A percentile compares a stretch with the other conserved stretches of the same genome.
Evolutionary conservation across 1,140 invertebrate genomes (phyloP).

Genomic region (Branchinecta lynchi): DNA sequence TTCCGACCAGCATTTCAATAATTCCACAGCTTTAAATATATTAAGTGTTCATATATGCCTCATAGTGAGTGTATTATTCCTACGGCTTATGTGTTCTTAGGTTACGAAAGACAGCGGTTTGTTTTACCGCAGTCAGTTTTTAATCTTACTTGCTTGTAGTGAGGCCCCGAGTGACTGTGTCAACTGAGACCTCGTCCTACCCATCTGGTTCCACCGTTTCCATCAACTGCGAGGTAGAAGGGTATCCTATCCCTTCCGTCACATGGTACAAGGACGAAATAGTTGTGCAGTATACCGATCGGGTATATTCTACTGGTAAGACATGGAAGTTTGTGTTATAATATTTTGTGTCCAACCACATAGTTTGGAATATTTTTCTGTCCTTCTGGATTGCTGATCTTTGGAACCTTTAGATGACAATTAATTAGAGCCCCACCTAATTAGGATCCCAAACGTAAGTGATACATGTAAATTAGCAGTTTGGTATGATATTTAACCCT

Average conservation of each 20-base stretch:
- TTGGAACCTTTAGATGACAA: no score
- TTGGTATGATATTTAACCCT: no score
- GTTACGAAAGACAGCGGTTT: constrained; percentile 10
- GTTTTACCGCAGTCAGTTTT: neutral
- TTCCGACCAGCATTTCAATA: no score
- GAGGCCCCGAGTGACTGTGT: constrained; percentile 24
- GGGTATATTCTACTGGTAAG: constrained; percentile 44
- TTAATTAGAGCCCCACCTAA: no score
- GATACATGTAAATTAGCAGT: no score
- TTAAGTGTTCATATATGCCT: constrained; percentile 29
- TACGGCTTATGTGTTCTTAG: constrained; percentile 17
- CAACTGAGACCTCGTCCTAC: constrained; percentile 31
- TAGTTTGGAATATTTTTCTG: no score
- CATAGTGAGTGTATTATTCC: constrained; percentile 31
- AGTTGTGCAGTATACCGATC: constrained; percentile 35
- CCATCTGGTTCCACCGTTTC: constrained; percentile 46
- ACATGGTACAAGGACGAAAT: constrained; percentile 59
- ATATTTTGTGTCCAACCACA: no score
- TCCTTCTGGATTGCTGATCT: no score
- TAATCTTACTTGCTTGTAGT: constrained; percentile 23
- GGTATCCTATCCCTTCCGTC: constrained; percentile 53
- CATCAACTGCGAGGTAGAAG: constrained; percentile 55
- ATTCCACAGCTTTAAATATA: no score
- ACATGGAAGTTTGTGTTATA: constrained; percentile 2
- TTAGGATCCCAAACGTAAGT: no score